phyloP scores from a whole-genome alignment of 2,888 invertebrate species.

The Athalia rosae region DNA sequence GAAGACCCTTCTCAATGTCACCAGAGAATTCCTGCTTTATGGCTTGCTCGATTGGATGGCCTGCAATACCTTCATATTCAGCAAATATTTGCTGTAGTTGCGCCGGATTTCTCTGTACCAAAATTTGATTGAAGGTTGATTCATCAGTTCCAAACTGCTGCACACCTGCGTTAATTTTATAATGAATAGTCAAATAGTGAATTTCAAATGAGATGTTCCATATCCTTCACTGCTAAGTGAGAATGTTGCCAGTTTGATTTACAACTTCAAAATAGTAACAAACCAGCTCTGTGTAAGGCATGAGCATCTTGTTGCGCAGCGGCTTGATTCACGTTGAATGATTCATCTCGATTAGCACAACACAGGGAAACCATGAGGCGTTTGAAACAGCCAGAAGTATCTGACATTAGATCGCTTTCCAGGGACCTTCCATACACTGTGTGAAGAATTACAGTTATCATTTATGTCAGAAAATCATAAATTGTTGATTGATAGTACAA shows the following conservation, averaged over 20 bases:
- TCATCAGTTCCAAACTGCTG: slow-evolving; percentile 86
- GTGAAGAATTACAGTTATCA: slow-evolving; percentile 64
- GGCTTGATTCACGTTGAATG: slow-evolving; percentile 81
- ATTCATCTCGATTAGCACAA: slow-evolving; percentile 88
- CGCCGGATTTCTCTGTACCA: slow-evolving; percentile 85
- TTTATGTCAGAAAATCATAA: slow-evolving; percentile 48
- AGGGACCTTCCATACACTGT: slow-evolving; percentile 87
- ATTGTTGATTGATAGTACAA: slow-evolving; percentile 13
- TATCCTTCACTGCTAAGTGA: not conserved
- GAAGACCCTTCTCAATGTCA: slow-evolving; percentile 85
- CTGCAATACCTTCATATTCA: slow-evolving; percentile 85
- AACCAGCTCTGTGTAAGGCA: slow-evolving; percentile 86
- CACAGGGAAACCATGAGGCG: slow-evolving; percentile 92
- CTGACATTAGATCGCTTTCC: slow-evolving; percentile 88
- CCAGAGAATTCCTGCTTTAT: slow-evolving; percentile 91
- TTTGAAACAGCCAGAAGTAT: slow-evolving; percentile 95
- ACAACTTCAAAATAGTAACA: slow-evolving; percentile 51
- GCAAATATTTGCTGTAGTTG: slow-evolving; percentile 79
- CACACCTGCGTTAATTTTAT: no score
- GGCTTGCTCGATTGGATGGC: slow-evolving; percentile 86
- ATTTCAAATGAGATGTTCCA: slow-evolving; percentile 31
- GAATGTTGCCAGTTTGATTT: not conserved
- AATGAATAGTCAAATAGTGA: slow-evolving; percentile 73
- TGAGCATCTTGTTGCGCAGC: slow-evolving; percentile 89
- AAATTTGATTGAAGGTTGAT: slow-evolving; percentile 88